Evolutionary conservation across 1,140 invertebrate genomes (phyloP).

Genomic region (Apocrypta bakeri): DNA sequence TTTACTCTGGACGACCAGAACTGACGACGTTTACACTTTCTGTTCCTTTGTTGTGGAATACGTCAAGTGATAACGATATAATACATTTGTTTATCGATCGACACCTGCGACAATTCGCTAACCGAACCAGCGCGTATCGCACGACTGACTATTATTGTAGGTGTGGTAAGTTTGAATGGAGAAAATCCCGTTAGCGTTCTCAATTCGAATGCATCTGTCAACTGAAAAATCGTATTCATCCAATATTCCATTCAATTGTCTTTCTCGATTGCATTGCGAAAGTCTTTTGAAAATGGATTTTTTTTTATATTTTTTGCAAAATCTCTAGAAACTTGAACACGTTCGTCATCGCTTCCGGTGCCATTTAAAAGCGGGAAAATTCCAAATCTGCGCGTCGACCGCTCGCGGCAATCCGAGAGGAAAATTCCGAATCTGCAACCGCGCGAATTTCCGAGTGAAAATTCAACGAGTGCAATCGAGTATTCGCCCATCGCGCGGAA

Average conservation of each 20-base stretch:
- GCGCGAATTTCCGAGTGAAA: no score
- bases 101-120: neutral
- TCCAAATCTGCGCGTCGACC: neutral
- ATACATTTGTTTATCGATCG: slow-evolving; percentile 19
- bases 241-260: neutral
- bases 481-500: no score
- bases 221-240: no score
- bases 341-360: neutral
- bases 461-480: no score
- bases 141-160: neutral
- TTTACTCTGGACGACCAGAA: no score
- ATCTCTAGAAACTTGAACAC: neutral
- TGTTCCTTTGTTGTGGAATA: neutral
- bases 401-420: no score
- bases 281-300: neutral
- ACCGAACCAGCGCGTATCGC: neutral
- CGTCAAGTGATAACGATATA: slow-evolving; percentile 9
- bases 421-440: no score
- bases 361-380: neutral
- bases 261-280: neutral
- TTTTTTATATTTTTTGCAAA: neutral
- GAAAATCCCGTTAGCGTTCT: no score
- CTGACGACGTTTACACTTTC: neutral
- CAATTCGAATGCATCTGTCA: no score
- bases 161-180: neutral